Evolutionary conservation across 1,140 invertebrate species (phyloP), one percentile per base, ranked within the genome.

Genomic region (Ostrea edulis): DNA sequence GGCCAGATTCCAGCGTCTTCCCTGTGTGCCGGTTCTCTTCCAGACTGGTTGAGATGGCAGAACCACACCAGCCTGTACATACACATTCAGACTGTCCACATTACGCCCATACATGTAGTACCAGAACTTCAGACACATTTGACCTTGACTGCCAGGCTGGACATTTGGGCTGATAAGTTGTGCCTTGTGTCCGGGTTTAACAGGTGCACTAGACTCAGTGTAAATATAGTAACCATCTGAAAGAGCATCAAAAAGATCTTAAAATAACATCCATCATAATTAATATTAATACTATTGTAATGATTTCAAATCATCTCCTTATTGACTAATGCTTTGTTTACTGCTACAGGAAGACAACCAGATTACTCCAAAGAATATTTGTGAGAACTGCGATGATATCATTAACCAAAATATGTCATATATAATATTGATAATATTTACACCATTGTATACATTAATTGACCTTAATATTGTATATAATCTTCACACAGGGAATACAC

Each of bases 71-170:
- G 90, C 88, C 82, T 91, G 89, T 22, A 92, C 85, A 58, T 93
- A 94, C 17, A 93, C 90, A 86, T 91, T 93, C 0, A 94, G 87
- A 8, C 86, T 89, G 25, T 90, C 92, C 11, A 94, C 93, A 88
- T 91, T 85, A 0, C 85, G 87, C 22, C 97, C 97, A 92, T 96
- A 97, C 97, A 98, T 97, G 92, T 97, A 97, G 91, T 95, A 96
- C 95, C 96, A 97, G 93, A 98, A 97, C 12, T 87, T 90, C 20
- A 94, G 65, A 89, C 93, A 94, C 82, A 91, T 89, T 8, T 88
- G 88, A 77, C 90, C 84, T 25, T 86, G 88, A 44, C 29, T 84
- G 5, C 86, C 86, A 11, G 88, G 85, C 8, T 88, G 51, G n/a
- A 93, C 87, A 11, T 89, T 81, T 8, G 92, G 92, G 77, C 91